Conservation (phyloP, 1,140 invertebrate genomes). For the Megalonaias nervosa region DNA sequence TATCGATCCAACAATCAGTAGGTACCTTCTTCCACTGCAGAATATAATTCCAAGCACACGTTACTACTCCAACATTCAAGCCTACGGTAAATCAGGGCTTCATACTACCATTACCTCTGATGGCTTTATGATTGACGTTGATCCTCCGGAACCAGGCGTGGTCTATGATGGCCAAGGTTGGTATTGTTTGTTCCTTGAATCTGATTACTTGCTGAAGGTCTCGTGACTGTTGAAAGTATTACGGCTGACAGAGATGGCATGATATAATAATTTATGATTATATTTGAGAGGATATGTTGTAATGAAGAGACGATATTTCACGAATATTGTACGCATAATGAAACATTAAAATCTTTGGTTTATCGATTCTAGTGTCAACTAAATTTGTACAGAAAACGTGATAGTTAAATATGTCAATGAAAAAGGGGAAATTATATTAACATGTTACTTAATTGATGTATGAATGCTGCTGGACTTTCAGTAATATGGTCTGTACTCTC, state of each 20-base stretch:
- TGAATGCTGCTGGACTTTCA: no score
- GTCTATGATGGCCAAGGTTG: slow-evolving; percentile 36
- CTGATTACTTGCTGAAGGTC: neutral
- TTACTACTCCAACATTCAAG: slow-evolving; percentile 31
- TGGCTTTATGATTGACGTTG: slow-evolving; percentile 34
- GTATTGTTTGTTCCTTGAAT: no score
- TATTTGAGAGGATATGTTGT: neutral
- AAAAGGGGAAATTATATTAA: no score
- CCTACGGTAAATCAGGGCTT: slow-evolving; percentile 29
- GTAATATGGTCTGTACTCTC: no score
- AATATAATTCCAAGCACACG: slow-evolving; percentile 2
- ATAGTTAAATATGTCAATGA: no score
- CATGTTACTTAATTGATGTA: no score
- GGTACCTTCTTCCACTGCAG: slow-evolving; percentile 6
- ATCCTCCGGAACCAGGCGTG: slow-evolving; percentile 25
- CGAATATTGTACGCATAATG: neutral
- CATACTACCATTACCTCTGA: slow-evolving; percentile 27
- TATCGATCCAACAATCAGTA: neutral
- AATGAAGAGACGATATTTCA: neutral
- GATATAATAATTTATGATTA: neutral
- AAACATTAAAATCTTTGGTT: neutral
- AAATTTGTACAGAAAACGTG: no score
- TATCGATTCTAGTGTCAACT: neutral
- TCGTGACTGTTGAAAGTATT: neutral
- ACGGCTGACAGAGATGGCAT: neutral